phyloP scores from a whole-genome alignment of 2,113 vertebrate genomes.

The Campylomormyrus tamandua region DNA sequence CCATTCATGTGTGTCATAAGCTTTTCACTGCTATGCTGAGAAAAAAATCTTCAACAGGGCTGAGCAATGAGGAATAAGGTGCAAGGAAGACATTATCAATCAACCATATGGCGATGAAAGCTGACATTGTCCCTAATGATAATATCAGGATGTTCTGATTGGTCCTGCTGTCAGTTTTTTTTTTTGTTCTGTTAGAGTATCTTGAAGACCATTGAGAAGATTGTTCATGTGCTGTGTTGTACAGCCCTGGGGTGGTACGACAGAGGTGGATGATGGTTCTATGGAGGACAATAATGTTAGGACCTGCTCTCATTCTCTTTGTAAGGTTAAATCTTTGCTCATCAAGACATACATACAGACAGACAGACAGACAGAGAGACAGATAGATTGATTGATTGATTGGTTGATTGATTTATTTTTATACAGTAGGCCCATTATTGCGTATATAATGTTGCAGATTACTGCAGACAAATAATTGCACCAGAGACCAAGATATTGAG shows the following conservation, averaged over 20 bases:
- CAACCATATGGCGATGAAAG: background rate
- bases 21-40: background rate
- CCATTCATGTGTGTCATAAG: background rate
- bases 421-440: background rate
- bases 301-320: background rate
- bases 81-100: background rate
- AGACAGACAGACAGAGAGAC: background rate
- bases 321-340: background rate
- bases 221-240: background rate
- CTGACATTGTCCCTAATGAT: background rate
- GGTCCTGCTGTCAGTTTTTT: background rate
- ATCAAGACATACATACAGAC: background rate
- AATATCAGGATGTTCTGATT: background rate
- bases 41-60: background rate
- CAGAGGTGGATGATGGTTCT: background rate
- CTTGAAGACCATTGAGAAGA: background rate
- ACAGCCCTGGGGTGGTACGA: background rate
- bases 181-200: background rate
- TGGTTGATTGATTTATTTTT: background rate
- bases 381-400: too few species aligned
- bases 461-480: background rate
- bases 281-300: background rate
- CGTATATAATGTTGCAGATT: background rate
- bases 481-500: background rate
- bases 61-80: background rate